Percentiles rank a stretch among this genome's conserved stretches.
phyloP scores from a whole-genome alignment of 2,888 invertebrate species.

The Eristalis intricaria region DNA sequence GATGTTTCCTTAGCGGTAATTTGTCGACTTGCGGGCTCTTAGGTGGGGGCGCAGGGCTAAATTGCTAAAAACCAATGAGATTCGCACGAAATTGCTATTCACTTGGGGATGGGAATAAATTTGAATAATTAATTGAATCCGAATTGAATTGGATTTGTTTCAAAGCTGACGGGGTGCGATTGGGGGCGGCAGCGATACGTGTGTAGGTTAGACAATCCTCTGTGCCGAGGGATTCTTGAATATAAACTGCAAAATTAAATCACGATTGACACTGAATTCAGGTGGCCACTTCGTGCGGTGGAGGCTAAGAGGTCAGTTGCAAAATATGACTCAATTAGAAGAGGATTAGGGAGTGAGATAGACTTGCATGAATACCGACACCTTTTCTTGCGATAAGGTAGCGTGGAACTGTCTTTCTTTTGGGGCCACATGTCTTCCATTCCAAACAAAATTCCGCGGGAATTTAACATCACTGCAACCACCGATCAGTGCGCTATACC shows the following conservation, averaged over 20 bases:
- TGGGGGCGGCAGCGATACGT: background rate
- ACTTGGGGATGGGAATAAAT: background rate
- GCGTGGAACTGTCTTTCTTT: no score
- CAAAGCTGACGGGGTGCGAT: background rate
- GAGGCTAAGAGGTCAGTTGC: background rate
- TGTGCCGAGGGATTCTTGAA: background rate
- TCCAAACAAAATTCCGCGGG: no score
- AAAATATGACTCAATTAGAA: background rate
- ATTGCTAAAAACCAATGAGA: slow-evolving; percentile 3
- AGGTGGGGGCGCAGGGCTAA: background rate
- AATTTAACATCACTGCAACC: no score
- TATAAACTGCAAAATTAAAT: background rate
- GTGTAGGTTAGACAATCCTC: background rate
- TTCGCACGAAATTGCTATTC: slow-evolving; percentile 21
- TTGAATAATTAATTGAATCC: slow-evolving; percentile 40
- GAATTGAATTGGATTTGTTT: slow-evolving; percentile 10
- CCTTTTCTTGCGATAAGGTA: no score
- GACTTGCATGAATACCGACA: no score
- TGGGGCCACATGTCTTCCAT: no score
- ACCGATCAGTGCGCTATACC: no score
- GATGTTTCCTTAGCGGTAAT: slow-evolving; percentile 22
- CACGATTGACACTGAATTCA: background rate
- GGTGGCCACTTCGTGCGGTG: background rate
- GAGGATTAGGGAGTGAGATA: background rate
- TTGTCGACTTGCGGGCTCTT: background rate